Evolutionary conservation across 2,888 invertebrate species (phyloP).

Genomic region (Acholoe squamosa): DNA sequence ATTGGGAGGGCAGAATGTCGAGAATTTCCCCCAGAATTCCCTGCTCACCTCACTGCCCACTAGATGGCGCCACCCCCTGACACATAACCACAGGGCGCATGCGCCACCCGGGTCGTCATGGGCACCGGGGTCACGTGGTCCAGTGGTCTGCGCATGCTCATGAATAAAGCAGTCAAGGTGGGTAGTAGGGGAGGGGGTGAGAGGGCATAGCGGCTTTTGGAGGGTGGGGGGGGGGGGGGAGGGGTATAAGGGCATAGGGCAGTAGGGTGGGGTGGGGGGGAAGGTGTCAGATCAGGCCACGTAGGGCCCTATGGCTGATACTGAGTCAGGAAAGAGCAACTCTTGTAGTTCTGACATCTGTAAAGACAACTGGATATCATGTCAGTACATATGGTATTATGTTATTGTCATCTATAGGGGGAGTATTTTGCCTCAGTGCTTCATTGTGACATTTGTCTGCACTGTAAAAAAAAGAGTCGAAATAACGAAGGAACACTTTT

Average conservation of each 20-base stretch:
- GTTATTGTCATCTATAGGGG: too few species aligned
- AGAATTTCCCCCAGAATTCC: not conserved
- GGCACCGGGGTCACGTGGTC: constrained; percentile 32
- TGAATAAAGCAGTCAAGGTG: constrained; percentile 27
- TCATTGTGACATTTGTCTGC: too few species aligned
- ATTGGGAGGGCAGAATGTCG: not conserved
- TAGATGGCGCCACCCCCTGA: constrained; percentile 29
- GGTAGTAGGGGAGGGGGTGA: not conserved
- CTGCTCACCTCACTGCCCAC: not conserved
- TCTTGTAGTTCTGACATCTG: too few species aligned
- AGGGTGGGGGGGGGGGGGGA: not conserved
- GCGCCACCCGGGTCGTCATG: constrained; percentile 37
- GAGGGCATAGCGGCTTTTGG: not conserved
- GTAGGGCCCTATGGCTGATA: too few species aligned
- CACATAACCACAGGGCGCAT: constrained; percentile 8
- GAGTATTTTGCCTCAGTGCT: too few species aligned
- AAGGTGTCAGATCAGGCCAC: too few species aligned
- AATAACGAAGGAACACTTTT: too few species aligned
- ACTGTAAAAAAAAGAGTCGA: too few species aligned
- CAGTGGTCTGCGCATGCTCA: constrained; percentile 28
- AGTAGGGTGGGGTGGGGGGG: not conserved
- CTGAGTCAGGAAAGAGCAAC: too few species aligned
- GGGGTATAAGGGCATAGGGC: not conserved
- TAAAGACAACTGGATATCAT: too few species aligned
- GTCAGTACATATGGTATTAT: too few species aligned